A percentile compares a stretch with the other conserved stretches of the same genome.
These are phyloP conservation scores for Pangasius larnaudii DNA, from an alignment of 2,797 vertebrate genomes.

Conservation along the genomic window DNA sequence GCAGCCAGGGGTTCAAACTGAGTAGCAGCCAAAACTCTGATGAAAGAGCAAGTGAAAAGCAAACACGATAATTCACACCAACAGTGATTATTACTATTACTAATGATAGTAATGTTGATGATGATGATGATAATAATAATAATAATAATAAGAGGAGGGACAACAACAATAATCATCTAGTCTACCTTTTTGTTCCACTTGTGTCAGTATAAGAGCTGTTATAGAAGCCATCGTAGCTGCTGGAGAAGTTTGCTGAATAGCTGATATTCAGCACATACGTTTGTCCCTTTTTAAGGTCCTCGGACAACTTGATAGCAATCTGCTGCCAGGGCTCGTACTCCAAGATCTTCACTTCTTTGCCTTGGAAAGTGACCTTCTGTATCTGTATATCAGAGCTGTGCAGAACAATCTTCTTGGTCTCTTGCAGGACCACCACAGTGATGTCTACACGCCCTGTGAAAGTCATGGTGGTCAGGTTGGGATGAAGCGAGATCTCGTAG, in stretches of 20 bases:
- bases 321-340: constrained; percentile 87
- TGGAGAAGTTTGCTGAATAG: constrained; percentile 85
- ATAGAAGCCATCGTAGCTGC: constrained; percentile 89
- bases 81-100: neutral
- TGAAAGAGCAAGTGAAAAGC: neutral
- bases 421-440: constrained; percentile 74
- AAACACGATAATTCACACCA: neutral
- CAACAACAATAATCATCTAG: neutral
- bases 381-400: constrained; percentile 87
- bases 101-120: neutral
- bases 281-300: constrained; percentile 78
- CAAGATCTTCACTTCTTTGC: constrained; percentile 74
- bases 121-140: neutral
- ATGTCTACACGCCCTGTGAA: constrained; percentile 84
- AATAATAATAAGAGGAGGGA: neutral
- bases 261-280: constrained; percentile 80
- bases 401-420: constrained; percentile 83
- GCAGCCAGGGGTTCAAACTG: constrained; percentile 94
- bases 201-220: constrained; percentile 84
- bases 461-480: constrained; percentile 82
- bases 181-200: constrained; percentile 80
- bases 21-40: constrained; percentile 90
- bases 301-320: constrained; percentile 82
- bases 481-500: constrained; percentile 85
- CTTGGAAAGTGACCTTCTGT: constrained; percentile 78